These are phyloP conservation scores for Scyliorhinus canicula DNA, from an alignment of 2,797 vertebrate genomes.

Conservation along the genomic window DNA sequence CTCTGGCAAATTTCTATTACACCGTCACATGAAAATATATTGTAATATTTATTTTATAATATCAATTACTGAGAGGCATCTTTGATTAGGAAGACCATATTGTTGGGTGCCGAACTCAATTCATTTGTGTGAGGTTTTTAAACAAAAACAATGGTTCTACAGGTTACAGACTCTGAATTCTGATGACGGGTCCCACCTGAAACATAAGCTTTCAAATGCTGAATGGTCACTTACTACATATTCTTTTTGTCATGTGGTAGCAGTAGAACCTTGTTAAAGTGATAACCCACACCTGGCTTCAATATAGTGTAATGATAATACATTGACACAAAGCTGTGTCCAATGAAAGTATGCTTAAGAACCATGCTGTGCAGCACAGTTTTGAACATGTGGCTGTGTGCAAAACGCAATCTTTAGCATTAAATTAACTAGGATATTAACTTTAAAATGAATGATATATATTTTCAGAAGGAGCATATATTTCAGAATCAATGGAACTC, in stretches of 20 bases:
- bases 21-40: neutral
- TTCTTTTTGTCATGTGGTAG: neutral
- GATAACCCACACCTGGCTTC: neutral
- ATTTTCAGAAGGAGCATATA: neutral
- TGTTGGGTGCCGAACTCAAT: neutral
- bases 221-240: neutral
- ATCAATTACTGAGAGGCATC: neutral
- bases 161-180: neutral
- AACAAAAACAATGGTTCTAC: neutral
- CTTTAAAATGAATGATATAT: constrained; percentile 16
- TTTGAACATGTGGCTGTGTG: neutral
- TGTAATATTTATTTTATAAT: neutral
- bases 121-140: neutral
- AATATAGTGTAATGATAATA: neutral
- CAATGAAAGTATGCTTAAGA: neutral
- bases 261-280: neutral
- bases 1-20: neutral
- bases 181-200: neutral
- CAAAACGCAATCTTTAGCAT: neutral
- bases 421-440: constrained; percentile 18
- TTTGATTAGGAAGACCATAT: neutral
- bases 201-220: neutral
- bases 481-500: constrained; percentile 7
- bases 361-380: neutral
- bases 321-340: neutral